Evolutionary conservation across 2,113 vertebrate species (phyloP).

Genomic region (Ophiodon elongatus): DNA sequence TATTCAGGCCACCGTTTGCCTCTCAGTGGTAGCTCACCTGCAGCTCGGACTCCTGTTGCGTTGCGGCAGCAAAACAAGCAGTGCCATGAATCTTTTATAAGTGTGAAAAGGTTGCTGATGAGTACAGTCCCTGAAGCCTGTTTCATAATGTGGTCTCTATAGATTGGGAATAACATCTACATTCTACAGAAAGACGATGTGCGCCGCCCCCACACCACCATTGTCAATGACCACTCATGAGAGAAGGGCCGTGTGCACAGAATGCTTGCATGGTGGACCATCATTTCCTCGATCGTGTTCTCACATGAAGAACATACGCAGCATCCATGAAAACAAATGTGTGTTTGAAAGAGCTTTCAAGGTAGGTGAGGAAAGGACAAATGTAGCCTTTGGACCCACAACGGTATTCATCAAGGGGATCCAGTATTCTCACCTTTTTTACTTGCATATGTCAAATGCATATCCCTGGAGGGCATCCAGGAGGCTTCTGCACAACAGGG

Average conservation of each 20-base stretch:
- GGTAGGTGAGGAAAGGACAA: background rate
- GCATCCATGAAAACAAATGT: background rate
- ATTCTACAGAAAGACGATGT: slow-evolving; percentile 25
- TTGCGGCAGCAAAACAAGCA: slow-evolving; percentile 69
- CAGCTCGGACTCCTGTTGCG: slow-evolving; percentile 59
- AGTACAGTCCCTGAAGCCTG: slow-evolving; percentile 63
- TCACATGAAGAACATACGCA: background rate
- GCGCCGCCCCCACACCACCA: background rate
- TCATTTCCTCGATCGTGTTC: background rate
- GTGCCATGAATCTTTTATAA: slow-evolving; percentile 78
- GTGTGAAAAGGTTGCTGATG: slow-evolving; percentile 73
- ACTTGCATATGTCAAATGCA: slow-evolving; percentile 62
- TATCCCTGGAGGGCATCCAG: slow-evolving; percentile 48
- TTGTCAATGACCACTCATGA: slow-evolving; percentile 20
- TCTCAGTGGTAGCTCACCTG: slow-evolving; percentile 62
- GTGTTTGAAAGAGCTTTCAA: background rate
- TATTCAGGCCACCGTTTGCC: slow-evolving; percentile 53
- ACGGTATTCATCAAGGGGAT: slow-evolving; percentile 42
- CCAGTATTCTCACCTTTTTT: slow-evolving; percentile 57
- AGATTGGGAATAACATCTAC: slow-evolving; percentile 40
- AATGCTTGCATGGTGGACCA: background rate
- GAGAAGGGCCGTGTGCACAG: background rate
- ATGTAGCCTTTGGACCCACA: slow-evolving; percentile 10
- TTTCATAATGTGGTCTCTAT: slow-evolving; percentile 63
- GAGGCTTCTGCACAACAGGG: slow-evolving; percentile 47